phyloP scores from a whole-genome alignment of 2,797 vertebrate genomes.

The Paramormyrops hopkinsi region DNA sequence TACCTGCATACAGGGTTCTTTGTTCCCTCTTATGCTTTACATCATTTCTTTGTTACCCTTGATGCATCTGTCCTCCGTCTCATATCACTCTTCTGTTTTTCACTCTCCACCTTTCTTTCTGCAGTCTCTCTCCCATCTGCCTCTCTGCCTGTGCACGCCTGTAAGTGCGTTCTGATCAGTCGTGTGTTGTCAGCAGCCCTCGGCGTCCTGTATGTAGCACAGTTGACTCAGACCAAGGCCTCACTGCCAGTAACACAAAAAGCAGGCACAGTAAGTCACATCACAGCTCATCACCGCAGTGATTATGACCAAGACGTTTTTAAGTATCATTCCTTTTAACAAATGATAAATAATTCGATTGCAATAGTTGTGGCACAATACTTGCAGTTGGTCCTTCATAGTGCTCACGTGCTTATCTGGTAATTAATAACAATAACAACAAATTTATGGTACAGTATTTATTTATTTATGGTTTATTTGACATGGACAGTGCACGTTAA shows the following conservation, averaged over 20 bases:
- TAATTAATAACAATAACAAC: not conserved
- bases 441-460: not conserved
- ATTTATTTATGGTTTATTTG: too few relatives aligned
- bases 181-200: constrained; percentile 26
- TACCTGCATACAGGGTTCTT: not conserved
- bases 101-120: not conserved
- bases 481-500: too few relatives aligned
- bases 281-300: not conserved
- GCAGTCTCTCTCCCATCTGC: not conserved
- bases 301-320: not conserved
- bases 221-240: constrained; percentile 19
- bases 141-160: constrained; percentile 18
- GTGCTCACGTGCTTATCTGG: not conserved
- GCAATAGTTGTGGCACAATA: not conserved
- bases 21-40: not conserved
- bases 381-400: not conserved
- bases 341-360: not conserved
- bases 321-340: not conserved
- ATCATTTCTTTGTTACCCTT: not conserved
- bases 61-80: not conserved
- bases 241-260: constrained; percentile 19
- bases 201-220: constrained; percentile 32
- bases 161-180: constrained; percentile 23
- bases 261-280: not conserved
- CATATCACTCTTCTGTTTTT: not conserved